Base-by-base conservation (phyloP, 2,797 vertebrate genomes). In the Rachycentron canadum region DNA sequence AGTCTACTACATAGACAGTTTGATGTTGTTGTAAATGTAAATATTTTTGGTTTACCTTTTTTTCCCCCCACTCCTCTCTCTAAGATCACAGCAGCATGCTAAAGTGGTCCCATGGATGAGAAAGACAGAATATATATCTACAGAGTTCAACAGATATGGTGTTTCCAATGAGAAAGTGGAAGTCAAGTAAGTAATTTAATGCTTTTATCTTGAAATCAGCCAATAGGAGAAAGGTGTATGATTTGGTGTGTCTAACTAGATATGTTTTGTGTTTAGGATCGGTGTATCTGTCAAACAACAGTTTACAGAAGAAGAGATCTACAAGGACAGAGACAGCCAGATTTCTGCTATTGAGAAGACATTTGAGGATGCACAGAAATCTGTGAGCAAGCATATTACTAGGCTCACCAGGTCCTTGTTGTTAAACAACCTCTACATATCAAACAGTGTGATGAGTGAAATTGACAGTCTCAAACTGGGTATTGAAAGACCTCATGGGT, bases 101-200 rank as follows among this genome's bases (percentile, higher is more conserved):
- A 99, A 98, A 87, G 97, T 99, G 41, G 97, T 99, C 11, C 97
- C 97, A 0, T 99, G 97, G 97, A 99, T 99, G 97, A 96, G 97
- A 70, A 99, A 98, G 90, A 99, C 97, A 0, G 97, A 99, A 84
- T 99, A 99, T 82, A 99, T 99, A 87, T 99, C 97, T 59, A 98
- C 97, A 2, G 97, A 99, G 87, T 99, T 99, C 76, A 99, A 99
- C 91, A 95, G 97, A 94, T 99, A 99, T 0, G 97, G 97, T 0
- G 96, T 98, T 72, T 98, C 96, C 85, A 99, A 99, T 0, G 97
- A 99, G 93, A 99, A 99, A 89, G 97, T 98, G 28, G 97, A 99
- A 92, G 97, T 99, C 93, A 99, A 99, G 97, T 99, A 91, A 96
- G 97, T 96, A 40, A 5, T 26, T 14, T 12, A 1, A 23, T 32